Evolutionary conservation across 2,888 invertebrate species (phyloP).

Genomic region (Lepidocyrtinus sp.): DNA sequence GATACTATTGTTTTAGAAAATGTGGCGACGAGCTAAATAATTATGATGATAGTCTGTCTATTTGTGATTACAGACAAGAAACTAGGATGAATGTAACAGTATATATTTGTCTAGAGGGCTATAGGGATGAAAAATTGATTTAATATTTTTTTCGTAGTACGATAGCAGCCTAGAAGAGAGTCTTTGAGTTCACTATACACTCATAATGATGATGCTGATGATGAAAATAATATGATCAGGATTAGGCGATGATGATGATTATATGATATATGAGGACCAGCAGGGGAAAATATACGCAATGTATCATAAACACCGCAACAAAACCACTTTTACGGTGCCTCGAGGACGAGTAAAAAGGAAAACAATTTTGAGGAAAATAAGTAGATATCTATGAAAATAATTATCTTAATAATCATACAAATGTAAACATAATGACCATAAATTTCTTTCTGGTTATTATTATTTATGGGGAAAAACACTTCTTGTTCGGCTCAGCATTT

Average conservation of each 20-base stretch:
- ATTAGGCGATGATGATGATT: conserved; percentile 7
- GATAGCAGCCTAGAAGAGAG: neutral
- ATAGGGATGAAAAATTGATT: neutral
- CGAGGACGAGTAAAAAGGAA: neutral
- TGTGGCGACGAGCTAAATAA: neutral
- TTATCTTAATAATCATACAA: conserved; percentile 38
- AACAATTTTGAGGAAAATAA: conserved; percentile 8
- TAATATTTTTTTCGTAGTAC: neutral
- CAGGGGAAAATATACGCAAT: neutral
- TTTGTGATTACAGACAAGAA: neutral
- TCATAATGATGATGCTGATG: neutral
- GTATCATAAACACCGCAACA: neutral
- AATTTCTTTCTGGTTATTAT: conserved; percentile 14
- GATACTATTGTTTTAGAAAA: neutral
- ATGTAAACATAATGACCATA: conserved; percentile 48
- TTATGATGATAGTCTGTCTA: neutral
- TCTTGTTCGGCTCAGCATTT: neutral
- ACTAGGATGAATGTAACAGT: no score
- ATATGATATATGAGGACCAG: conserved; percentile 1
- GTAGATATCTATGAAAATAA: conserved; percentile 27
- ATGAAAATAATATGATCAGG: neutral
- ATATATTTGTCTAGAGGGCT: no score
- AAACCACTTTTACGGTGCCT: conserved; percentile 14
- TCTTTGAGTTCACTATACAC: neutral
- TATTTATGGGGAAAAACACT: neutral